Conservation (phyloP, 2,888 invertebrate genomes). For the Pristionchus exspectatus region DNA sequence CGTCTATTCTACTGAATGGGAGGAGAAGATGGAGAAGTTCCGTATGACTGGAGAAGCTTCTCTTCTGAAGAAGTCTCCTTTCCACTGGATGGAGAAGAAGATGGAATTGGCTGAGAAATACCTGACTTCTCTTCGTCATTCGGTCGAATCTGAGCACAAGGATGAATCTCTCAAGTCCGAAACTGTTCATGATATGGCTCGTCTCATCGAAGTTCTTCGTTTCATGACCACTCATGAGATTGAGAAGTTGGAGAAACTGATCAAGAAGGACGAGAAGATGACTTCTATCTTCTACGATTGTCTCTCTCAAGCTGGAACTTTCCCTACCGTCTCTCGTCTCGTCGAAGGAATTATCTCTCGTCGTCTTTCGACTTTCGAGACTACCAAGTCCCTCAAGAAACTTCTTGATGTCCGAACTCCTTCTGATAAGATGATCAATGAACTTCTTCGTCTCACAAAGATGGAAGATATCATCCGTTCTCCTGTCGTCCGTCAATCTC, state of each 20-base stretch:
- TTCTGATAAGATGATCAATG: slow-evolving; percentile 56
- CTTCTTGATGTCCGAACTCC: slow-evolving; percentile 57
- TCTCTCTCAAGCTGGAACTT: slow-evolving; percentile 71
- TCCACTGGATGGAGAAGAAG: slow-evolving; percentile 64
- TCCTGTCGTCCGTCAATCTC: slow-evolving; percentile 67
- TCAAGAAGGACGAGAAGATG: slow-evolving; percentile 58
- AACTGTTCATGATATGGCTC: slow-evolving; percentile 63
- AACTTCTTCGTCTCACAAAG: slow-evolving; percentile 58
- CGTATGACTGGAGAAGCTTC: slow-evolving; percentile 68
- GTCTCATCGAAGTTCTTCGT: slow-evolving; percentile 72
- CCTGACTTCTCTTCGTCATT: slow-evolving; percentile 59
- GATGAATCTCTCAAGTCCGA: slow-evolving; percentile 59
- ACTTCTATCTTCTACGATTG: slow-evolving; percentile 69
- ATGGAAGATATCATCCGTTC: slow-evolving; percentile 53
- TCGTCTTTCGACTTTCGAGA: slow-evolving; percentile 53
- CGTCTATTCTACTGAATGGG: slow-evolving; percentile 65
- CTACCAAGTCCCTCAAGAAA: slow-evolving; percentile 56
- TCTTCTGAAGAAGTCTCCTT: slow-evolving; percentile 61
- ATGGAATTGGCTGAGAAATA: slow-evolving; percentile 63
- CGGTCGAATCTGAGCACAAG: slow-evolving; percentile 15
- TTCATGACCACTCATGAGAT: slow-evolving; percentile 67
- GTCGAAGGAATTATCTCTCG: slow-evolving; percentile 59
- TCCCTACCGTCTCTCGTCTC: slow-evolving; percentile 63
- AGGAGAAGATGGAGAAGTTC: slow-evolving; percentile 66
- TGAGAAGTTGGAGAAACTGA: slow-evolving; percentile 62